phyloP scores from a whole-genome alignment of 2,113 vertebrate species.

The Holacanthus passer region DNA sequence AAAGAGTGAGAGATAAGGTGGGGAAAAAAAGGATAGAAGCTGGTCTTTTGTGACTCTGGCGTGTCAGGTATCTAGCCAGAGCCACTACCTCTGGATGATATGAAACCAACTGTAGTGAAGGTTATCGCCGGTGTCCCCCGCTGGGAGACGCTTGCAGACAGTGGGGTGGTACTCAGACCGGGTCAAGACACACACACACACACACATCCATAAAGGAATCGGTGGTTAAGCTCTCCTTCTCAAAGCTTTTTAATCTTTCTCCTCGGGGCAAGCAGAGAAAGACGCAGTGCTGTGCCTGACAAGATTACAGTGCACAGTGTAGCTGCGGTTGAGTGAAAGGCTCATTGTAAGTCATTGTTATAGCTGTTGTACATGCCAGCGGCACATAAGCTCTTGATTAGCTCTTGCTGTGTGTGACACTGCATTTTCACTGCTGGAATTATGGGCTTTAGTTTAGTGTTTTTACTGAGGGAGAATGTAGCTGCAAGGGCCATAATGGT shows the following conservation, averaged over 20 bases:
- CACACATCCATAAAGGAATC: conserved; percentile 52
- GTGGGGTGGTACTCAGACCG: conserved; percentile 20
- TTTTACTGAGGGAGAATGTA: conserved; percentile 60
- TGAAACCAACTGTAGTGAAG: conserved; percentile 38
- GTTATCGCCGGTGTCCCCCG: conserved; percentile 38
- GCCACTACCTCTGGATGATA: conserved; percentile 21
- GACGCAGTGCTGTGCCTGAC: conserved; percentile 71
- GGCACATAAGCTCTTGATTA: conserved; percentile 74
- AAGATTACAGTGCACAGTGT: conserved; percentile 74
- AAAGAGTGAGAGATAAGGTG: neutral
- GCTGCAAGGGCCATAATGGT: conserved; percentile 40
- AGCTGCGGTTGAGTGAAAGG: conserved; percentile 67
- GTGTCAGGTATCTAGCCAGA: conserved; percentile 6
- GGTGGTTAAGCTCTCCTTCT: conserved; percentile 63
- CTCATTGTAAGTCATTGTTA: conserved; percentile 77
- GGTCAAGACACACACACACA: conserved; percentile 35
- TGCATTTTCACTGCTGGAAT: conserved; percentile 69
- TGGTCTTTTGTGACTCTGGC: conserved; percentile 15
- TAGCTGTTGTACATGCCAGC: conserved; percentile 69
- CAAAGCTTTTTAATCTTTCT: conserved; percentile 73
- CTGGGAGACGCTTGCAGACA: conserved; percentile 30
- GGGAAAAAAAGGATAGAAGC: neutral
- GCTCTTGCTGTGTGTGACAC: conserved; percentile 65
- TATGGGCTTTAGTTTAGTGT: conserved; percentile 55
- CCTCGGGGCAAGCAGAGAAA: conserved; percentile 67